Base-by-base conservation (phyloP, 2,888 invertebrate species). In the Clepsis dumicolana region DNA sequence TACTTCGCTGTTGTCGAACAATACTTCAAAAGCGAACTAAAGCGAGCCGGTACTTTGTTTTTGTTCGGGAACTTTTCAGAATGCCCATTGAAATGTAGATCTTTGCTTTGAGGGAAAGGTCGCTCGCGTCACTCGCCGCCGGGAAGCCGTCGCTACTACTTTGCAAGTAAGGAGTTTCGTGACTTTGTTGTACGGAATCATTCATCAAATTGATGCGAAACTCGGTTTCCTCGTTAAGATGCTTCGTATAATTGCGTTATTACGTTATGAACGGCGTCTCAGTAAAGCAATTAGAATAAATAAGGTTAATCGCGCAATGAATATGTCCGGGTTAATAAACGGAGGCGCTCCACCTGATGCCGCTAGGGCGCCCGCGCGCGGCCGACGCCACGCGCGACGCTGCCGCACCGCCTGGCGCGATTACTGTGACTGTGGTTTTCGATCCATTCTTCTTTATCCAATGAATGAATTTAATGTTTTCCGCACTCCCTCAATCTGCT, bases 251-350 rank as follows among this genome's bases (percentile, higher is more conserved):
- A 27, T 27, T 16, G 52, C 10, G 10, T 48, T 21, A 21, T 21
- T 12, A 48, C 21, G 29, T 52, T 27, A 52, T 18, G 25, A 16
- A 18, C 29, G 18, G 53, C 18, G n/a, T 5, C 52, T n/a, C 29
- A 54, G 18, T 53, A 18, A 27, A 25, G 54, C 25, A 32, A 48
- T 53, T 44, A 54, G 48, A 27, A 35, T 53, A 61, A 66, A 60
- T 48, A 54, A 65, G 54, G 61, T 66, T 66, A 62, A 66, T 61
- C 54, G 54, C 66, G 35, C 54, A 44, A 44, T 54, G 54, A 61
- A 66, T 61, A 61, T 38, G 60, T 53, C 65, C 44, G 53, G 32
- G 53, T 53, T 60, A 53, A 35, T 32, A 44, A 57, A 48, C 54
- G 12, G 35, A 8, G 25, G 18, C 44, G 7, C 32, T 5, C 38